Conservation (phyloP, 2,113 vertebrate species). For the Calyptommatus sinebrachiatus region DNA sequence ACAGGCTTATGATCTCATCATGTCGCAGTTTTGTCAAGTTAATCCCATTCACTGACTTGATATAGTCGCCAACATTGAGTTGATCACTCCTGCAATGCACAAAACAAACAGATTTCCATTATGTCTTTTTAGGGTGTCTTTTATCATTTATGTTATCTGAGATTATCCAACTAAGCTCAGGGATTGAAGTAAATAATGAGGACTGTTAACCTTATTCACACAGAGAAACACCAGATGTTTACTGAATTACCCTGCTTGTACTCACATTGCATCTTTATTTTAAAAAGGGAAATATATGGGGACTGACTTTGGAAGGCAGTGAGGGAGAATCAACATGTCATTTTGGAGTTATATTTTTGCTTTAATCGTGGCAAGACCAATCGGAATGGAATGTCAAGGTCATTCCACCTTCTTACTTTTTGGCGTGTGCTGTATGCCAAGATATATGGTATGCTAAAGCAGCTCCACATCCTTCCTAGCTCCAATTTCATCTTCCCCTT, state of each 20-base stretch:
- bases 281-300: not conserved
- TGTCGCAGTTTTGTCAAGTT: slow-evolving; percentile 91
- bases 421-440: not conserved
- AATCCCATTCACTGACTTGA: slow-evolving; percentile 95
- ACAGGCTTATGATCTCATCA: slow-evolving; percentile 93
- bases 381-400: slow-evolving; percentile 30
- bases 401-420: slow-evolving; percentile 38
- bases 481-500: not conserved
- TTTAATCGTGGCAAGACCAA: slow-evolving; percentile 21
- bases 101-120: not conserved
- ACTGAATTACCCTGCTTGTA: not conserved
- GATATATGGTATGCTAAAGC: not conserved
- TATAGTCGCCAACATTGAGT: slow-evolving; percentile 94
- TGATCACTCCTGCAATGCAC: slow-evolving; percentile 85
- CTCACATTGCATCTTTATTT: not conserved
- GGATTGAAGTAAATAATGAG: not conserved
- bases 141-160: not conserved
- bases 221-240: not conserved
- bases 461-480: not conserved
- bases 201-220: not conserved
- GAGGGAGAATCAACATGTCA: not conserved
- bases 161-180: not conserved
- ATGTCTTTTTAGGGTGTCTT: fast-evolving
- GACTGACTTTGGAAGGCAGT: not conserved
- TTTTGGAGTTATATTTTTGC: slow-evolving; percentile 10